These are phyloP conservation scores for Phytoseiulus persimilis DNA, from an alignment of 2,888 invertebrate genomes.

Conservation along the genomic window DNA sequence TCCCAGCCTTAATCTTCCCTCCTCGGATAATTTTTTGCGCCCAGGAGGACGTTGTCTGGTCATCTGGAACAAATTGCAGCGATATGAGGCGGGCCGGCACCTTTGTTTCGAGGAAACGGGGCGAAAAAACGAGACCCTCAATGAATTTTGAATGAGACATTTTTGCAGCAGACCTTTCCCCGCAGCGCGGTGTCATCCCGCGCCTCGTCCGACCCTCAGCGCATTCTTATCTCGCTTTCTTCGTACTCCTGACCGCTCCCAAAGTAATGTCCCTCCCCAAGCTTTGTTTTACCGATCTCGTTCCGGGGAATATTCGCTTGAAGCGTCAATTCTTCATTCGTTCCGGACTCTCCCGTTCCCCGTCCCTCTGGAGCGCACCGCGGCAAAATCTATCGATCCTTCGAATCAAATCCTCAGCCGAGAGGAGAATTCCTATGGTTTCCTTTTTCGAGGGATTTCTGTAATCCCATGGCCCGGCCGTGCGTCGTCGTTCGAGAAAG, in stretches of 20 bases:
- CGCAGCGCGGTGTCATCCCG: background rate
- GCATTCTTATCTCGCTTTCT: no score
- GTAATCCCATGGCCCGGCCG: background rate
- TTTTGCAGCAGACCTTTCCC: background rate
- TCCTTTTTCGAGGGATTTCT: background rate
- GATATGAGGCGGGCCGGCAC: background rate
- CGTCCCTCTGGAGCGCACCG: background rate
- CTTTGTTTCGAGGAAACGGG: background rate
- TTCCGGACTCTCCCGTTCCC: background rate
- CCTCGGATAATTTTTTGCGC: background rate
- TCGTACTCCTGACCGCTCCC: no score
- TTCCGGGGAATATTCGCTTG: no score
- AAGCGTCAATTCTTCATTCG: background rate
- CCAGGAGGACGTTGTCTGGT: background rate
- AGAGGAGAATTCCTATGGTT: background rate
- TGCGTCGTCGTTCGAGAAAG: background rate
- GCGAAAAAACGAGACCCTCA: background rate
- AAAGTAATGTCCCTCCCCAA: no score
- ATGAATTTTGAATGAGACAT: slow-evolving; percentile 5
- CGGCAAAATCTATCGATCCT: background rate
- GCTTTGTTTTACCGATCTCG: no score
- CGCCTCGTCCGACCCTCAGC: background rate
- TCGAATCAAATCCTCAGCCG: background rate
- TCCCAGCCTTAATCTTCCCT: background rate
- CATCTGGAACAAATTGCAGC: background rate